A percentile compares a stretch with the other conserved stretches of the same genome.
Conservation (phyloP, 2,113 vertebrate genomes). For the Formicarius rufipectus region DNA sequence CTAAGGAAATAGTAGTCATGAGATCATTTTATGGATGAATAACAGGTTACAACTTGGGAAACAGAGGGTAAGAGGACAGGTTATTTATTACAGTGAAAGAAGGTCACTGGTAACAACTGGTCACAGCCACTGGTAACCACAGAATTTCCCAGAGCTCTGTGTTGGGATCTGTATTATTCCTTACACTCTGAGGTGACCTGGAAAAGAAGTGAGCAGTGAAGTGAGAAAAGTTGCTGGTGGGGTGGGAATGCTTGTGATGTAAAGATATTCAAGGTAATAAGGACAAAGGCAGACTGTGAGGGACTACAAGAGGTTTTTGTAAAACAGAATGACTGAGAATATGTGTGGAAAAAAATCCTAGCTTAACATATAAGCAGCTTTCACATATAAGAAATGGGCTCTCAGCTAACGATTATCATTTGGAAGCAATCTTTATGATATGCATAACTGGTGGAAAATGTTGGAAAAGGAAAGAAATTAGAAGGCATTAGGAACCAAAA, state of each 20-base stretch:
- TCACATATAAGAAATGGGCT: neutral
- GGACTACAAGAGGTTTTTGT: neutral
- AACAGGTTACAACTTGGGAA: neutral
- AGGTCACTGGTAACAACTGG: neutral
- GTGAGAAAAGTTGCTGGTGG: neutral
- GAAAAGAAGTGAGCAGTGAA: neutral
- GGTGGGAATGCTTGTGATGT: neutral
- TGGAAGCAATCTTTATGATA: neutral
- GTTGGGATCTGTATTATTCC: neutral
- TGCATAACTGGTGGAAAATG: neutral
- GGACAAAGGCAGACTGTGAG: neutral
- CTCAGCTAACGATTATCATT: neutral
- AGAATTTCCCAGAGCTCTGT: neutral
- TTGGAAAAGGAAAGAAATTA: neutral
- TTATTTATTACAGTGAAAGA: neutral
- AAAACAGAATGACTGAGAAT: neutral
- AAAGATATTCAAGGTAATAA: neutral
- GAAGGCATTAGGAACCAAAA: neutral
- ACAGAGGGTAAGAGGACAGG: neutral
- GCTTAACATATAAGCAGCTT: neutral
- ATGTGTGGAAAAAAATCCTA: neutral
- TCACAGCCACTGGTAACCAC: neutral
- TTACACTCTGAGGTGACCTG: neutral
- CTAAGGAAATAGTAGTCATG: neutral
- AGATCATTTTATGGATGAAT: neutral